phyloP scores from a whole-genome alignment of 2,888 invertebrate genomes.

The Ichneumoninae sp. region DNA sequence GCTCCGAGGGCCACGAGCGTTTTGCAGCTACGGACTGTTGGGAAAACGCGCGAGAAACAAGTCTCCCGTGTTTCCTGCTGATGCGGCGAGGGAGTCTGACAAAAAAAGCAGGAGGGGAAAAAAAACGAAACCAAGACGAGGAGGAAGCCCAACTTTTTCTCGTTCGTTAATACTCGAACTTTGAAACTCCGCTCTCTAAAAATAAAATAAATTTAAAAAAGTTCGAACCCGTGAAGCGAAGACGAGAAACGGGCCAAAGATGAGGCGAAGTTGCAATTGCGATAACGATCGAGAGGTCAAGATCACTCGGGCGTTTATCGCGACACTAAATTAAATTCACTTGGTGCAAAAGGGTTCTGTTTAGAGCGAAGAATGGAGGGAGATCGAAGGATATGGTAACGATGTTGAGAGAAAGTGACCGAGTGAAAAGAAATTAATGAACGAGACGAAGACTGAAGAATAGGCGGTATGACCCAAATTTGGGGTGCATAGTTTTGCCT shows the following conservation, averaged over 20 bases:
- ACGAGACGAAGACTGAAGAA: conserved; percentile 62
- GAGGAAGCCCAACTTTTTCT: conserved; percentile 40
- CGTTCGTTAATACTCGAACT: conserved; percentile 53
- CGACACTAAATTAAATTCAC: neutral
- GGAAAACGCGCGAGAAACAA: conserved; percentile 36
- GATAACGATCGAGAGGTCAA: conserved; percentile 15
- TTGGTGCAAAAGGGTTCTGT: no score
- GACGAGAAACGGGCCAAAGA: neutral
- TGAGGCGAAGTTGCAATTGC: neutral
- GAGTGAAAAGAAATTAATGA: conserved; percentile 41
- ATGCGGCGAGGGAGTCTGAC: conserved; percentile 40
- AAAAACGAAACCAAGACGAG: conserved; percentile 25
- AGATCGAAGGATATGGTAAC: neutral
- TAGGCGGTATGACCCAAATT: conserved; percentile 24
- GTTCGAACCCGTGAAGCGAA: neutral
- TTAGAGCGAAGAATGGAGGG: neutral
- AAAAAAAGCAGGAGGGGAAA: conserved; percentile 40
- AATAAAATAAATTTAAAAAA: neutral
- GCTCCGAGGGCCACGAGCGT: conserved; percentile 12
- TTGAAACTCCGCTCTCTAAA: conserved; percentile 30
- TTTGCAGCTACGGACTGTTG: conserved; percentile 14
- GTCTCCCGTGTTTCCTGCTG: conserved; percentile 33
- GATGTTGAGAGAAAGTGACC: neutral
- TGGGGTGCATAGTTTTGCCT: conserved; percentile 6
- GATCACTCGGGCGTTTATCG: neutral